Evolutionary conservation across 2,888 invertebrate species (phyloP).

Genomic region (Abrostola tripartita): DNA sequence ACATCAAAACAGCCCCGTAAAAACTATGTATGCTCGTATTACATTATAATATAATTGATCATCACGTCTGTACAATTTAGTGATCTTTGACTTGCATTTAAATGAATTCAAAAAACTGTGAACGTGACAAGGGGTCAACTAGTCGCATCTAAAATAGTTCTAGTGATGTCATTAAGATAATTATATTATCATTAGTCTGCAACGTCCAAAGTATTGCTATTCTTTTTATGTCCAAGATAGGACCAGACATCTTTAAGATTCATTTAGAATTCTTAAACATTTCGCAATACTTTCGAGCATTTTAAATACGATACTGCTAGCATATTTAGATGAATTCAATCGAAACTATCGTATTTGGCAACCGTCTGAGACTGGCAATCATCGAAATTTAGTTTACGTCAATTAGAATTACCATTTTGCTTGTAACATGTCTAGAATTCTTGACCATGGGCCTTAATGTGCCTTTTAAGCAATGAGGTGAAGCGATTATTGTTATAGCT

Average conservation of each 20-base stretch:
- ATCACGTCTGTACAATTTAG: too few relatives aligned
- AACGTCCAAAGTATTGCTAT: too few relatives aligned
- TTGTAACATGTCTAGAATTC: conserved; percentile 33
- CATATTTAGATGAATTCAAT: conserved; percentile 41
- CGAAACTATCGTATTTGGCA: conserved; percentile 41
- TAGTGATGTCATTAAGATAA: too few relatives aligned
- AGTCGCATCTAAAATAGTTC: too few relatives aligned
- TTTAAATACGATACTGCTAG: conserved; percentile 2
- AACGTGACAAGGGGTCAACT: too few relatives aligned
- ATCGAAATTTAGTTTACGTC: conserved; percentile 45
- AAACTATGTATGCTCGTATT: too few relatives aligned
- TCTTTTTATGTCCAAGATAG: too few relatives aligned
- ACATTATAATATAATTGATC: too few relatives aligned
- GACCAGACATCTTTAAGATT: neutral
- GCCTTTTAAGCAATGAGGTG: conserved; percentile 18
- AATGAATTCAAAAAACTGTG: too few relatives aligned
- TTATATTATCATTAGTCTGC: too few relatives aligned
- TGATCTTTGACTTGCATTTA: too few relatives aligned
- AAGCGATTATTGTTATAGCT: conserved; percentile 14
- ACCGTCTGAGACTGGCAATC: conserved; percentile 22
- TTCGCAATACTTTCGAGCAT: conserved; percentile 21
- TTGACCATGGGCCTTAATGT: conserved; percentile 33
- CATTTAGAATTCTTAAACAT: neutral
- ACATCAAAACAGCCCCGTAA: too few relatives aligned
- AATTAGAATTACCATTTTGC: conserved; percentile 53